Conservation (phyloP, 1,140 invertebrate species). For the Melipona quadrifasciata region DNA sequence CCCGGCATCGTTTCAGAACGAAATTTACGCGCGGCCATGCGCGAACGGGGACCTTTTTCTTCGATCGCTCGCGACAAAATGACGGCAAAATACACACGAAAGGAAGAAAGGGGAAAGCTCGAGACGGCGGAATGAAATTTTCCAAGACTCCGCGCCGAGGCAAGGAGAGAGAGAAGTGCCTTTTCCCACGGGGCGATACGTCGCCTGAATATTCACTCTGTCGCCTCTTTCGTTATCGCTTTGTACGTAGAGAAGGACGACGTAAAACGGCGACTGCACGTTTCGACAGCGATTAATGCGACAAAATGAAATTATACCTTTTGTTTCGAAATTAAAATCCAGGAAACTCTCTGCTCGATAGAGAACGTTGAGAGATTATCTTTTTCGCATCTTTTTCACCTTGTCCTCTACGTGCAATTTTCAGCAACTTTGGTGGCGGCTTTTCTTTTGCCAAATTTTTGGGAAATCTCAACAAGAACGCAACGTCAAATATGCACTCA, state of each 20-base stretch:
- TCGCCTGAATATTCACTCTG: conserved; percentile 32
- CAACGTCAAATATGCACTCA: too few species aligned
- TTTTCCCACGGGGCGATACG: neutral
- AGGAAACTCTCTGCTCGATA: too few species aligned
- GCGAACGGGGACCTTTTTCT: neutral
- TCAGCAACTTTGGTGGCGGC: too few species aligned
- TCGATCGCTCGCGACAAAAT: conserved; percentile 4
- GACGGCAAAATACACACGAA: neutral
- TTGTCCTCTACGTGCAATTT: too few species aligned
- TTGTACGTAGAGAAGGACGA: neutral
- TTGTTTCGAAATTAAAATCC: neutral
- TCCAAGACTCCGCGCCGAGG: neutral
- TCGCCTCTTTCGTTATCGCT: conserved; percentile 6
- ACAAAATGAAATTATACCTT: neutral
- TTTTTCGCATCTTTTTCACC: too few species aligned
- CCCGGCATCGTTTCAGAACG: neutral
- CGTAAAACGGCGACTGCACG: neutral
- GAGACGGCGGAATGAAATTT: conserved; percentile 13
- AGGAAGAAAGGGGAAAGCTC: neutral
- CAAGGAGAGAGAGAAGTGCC: neutral
- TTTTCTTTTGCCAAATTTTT: too few species aligned
- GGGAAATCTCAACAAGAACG: too few species aligned
- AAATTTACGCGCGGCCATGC: neutral
- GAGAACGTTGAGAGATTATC: neutral
- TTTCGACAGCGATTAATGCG: conserved; percentile 22